Evolutionary conservation across 2,888 invertebrate species (phyloP), one percentile per base, ranked within the genome.

Genomic region (Andrena praecox): DNA sequence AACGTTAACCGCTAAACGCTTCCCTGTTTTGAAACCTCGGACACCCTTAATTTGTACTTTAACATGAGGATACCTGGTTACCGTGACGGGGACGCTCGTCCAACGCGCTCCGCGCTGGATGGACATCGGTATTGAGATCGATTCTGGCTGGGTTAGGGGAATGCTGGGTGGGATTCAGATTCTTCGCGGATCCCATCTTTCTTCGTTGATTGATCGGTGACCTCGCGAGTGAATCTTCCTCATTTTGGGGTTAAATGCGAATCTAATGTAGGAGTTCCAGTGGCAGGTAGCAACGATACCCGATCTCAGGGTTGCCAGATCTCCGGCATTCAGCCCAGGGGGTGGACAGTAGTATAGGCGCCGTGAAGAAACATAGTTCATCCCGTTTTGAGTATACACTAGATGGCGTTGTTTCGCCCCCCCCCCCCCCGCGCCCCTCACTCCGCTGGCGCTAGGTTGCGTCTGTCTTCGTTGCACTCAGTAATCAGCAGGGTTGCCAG

Each of bases 31-130:
- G 81, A 87, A 80, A 83, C 80, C 79, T 83, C 87, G 85, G 83
- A 79, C 79, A 81, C 79, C 79, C 81, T 84, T 84, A 83, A 88
- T 88, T 88, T 88, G 88, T 88, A 88, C 88, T 88, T 85, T 88
- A 81, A 78, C 75, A 64, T 80, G 86, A 87, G 86, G 86, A 87
- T 82, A 82, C 48, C 82, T 85, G 72, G 63, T 86, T 85, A 63
- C 48, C 54, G 62, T 31, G 35, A 48, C 20, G n/a, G 50, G 20
- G 62, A 54, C 48, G 54, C 72, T 72, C 78, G 80, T 35, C n/a
- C 56, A 20, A 78, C 71, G 62, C 54, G 80, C 56, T 77, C 16
- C 42, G 20, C 42, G 20, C n/a, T 29, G 10, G 12, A 7, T 52
- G 50, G 52, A 4, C 42, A 42, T 42, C 12, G 42, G 12, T 42